phyloP scores from a whole-genome alignment of 2,113 vertebrate species.

The Dipodomys merriami region DNA sequence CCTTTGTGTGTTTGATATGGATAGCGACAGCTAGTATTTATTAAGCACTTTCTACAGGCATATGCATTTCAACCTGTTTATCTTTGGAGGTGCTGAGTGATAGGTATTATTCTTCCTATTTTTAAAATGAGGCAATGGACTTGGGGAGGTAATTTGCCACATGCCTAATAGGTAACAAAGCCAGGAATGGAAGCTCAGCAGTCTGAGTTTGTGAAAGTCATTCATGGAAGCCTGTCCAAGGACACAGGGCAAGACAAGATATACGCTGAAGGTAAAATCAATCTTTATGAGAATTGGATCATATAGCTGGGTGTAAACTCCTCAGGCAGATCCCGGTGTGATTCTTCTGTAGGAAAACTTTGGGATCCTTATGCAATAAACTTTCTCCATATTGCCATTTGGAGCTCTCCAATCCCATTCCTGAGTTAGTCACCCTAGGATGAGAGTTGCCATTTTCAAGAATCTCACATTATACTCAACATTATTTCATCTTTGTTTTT shows the following conservation, averaged over 20 bases:
- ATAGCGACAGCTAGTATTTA: neutral
- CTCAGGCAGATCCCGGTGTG: neutral
- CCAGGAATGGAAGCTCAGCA: neutral
- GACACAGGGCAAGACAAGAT: neutral
- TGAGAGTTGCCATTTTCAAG: neutral
- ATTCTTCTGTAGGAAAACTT: neutral
- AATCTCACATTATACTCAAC: neutral
- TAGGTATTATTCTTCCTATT: neutral
- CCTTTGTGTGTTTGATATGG: neutral
- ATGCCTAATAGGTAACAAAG: neutral
- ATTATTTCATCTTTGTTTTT: neutral
- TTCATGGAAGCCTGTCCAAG: neutral
- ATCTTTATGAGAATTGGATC: neutral
- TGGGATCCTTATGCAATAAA: neutral
- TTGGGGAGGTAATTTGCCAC: conserved; percentile 29
- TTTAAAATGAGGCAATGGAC: conserved; percentile 34
- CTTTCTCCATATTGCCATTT: neutral
- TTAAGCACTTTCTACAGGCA: neutral
- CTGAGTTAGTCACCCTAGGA: neutral
- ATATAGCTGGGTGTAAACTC: neutral
- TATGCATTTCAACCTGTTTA: neutral
- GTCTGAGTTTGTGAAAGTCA: neutral
- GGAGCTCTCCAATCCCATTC: neutral
- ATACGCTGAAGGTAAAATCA: neutral
- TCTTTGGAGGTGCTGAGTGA: neutral